A percentile compares a stretch with the other conserved stretches of the same genome.
phyloP scores from a whole-genome alignment of 1,140 invertebrate genomes.

The Cardiocondyla obscurior region DNA sequence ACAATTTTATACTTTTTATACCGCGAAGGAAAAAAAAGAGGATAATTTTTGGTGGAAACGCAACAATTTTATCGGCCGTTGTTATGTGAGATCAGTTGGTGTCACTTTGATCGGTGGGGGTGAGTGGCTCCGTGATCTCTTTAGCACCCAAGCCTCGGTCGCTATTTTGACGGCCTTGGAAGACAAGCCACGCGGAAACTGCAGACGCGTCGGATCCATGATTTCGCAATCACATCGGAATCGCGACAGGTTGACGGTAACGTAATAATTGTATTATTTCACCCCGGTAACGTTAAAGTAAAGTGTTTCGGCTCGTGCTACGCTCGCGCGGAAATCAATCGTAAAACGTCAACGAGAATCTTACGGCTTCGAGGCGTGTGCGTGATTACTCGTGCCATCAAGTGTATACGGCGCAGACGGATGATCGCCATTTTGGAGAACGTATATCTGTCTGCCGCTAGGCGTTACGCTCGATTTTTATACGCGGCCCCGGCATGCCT shows the following conservation, averaged over 20 bases:
- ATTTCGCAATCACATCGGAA: not conserved
- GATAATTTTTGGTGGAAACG: slow-evolving; percentile 83
- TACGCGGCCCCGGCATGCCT: not conserved
- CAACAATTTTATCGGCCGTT: slow-evolving; percentile 83
- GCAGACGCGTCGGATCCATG: not conserved
- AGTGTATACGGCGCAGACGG: slow-evolving; percentile 22
- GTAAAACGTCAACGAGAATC: not conserved
- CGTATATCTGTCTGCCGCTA: slow-evolving; percentile 11
- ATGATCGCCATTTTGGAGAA: slow-evolving; percentile 70
- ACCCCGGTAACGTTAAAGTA: slow-evolving; percentile 26
- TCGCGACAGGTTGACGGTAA: slow-evolving; percentile 30
- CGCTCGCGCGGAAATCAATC: too few relatives aligned
- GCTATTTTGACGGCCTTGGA: slow-evolving; percentile 64
- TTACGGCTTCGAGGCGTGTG: not conserved
- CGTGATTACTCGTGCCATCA: slow-evolving; percentile 15
- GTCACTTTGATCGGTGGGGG: slow-evolving; percentile 44
- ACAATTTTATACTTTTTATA: slow-evolving; percentile 82
- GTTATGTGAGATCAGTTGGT: slow-evolving; percentile 82
- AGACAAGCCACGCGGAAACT: not conserved
- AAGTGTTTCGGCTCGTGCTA: not conserved
- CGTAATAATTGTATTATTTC: slow-evolving; percentile 3
- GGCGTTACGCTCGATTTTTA: not conserved
- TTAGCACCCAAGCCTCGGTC: slow-evolving; percentile 6
- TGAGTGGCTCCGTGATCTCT: not conserved
- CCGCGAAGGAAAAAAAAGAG: slow-evolving; percentile 77